A percentile compares a stretch with the other conserved stretches of the same genome.
phyloP scores from a whole-genome alignment of 2,113 vertebrate genomes.

The Malurus melanocephalus region DNA sequence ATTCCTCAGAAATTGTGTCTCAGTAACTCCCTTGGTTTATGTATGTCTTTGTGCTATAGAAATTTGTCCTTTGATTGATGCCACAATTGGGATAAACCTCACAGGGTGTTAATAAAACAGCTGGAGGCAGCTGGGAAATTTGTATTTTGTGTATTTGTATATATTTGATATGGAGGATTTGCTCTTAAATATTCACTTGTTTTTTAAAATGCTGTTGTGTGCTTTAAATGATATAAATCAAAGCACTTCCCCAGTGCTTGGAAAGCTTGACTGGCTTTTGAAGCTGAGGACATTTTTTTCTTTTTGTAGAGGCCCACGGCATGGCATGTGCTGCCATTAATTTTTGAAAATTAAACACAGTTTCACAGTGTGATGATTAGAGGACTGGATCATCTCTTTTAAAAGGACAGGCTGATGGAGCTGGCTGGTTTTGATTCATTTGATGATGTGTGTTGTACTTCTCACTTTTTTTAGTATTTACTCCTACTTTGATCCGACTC shows the following conservation, averaged over 20 bases:
- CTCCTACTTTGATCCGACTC: not conserved
- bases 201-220: not conserved
- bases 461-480: not conserved
- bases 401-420: not conserved
- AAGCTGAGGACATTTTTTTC: not conserved
- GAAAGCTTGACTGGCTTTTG: not conserved
- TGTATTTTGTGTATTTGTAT: not conserved
- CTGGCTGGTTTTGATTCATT: not conserved
- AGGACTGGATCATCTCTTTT: not conserved
- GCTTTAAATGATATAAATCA: not conserved
- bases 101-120: not conserved
- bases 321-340: not conserved
- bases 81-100: not conserved
- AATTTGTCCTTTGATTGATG: not conserved
- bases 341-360: not conserved
- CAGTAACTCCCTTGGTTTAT: not conserved
- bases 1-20: not conserved
- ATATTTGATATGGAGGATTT: not conserved
- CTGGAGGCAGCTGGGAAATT: rapidly evolving
- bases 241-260: not conserved
- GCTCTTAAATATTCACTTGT: not conserved
- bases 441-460: not conserved
- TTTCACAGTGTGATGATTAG: not conserved
- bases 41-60: not conserved
- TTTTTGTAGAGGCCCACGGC: not conserved